Conservation (phyloP, 2,113 vertebrate species). For the Redunca redunca region DNA sequence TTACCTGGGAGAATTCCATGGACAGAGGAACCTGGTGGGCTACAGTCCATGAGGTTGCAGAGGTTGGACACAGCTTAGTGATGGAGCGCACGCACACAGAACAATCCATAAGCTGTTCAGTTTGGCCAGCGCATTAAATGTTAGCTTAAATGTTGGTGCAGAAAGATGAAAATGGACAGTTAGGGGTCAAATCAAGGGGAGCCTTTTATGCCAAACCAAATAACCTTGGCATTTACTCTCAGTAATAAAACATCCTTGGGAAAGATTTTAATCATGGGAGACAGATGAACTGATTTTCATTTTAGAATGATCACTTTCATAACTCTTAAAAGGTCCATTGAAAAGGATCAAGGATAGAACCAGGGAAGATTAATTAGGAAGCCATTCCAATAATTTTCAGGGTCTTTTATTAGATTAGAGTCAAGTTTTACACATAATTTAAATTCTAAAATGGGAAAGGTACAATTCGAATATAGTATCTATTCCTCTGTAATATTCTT, state of each 20-base stretch:
- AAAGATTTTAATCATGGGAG: slow-evolving; percentile 46
- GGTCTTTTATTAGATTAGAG: neutral
- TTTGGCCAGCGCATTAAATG: neutral
- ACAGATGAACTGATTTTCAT: slow-evolving; percentile 6
- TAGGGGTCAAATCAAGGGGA: slow-evolving; percentile 38
- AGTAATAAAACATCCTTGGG: slow-evolving; percentile 46
- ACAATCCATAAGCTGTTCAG: neutral
- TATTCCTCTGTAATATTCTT: neutral
- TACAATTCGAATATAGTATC: neutral
- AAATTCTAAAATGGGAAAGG: neutral
- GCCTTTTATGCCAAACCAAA: slow-evolving; percentile 23
- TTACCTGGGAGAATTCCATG: neutral
- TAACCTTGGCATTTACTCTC: slow-evolving; percentile 52
- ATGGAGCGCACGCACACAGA: neutral
- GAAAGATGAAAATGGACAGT: slow-evolving; percentile 12
- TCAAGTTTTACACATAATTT: neutral
- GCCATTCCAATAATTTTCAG: neutral
- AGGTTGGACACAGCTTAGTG: neutral
- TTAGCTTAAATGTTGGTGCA: neutral
- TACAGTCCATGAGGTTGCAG: neutral
- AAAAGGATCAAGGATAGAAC: slow-evolving; percentile 24
- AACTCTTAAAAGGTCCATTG: slow-evolving; percentile 19
- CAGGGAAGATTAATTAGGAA: neutral
- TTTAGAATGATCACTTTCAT: slow-evolving; percentile 38
- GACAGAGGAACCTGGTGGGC: neutral